These are phyloP conservation scores for Hyppa rectilinea DNA, from an alignment of 2,888 invertebrate species.

Conservation along the genomic window DNA sequence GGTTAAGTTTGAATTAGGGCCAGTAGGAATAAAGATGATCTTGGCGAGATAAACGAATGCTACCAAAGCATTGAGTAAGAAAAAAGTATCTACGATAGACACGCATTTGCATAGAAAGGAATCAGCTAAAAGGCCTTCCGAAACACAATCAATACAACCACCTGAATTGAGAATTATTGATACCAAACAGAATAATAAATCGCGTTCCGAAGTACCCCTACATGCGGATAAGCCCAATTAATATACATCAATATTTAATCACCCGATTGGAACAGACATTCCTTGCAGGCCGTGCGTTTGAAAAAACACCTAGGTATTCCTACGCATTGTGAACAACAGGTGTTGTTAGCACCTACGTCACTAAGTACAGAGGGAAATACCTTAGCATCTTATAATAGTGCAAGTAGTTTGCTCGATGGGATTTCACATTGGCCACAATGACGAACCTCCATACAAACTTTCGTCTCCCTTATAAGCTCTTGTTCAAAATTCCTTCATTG, in stretches of 20 bases:
- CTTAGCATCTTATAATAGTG: constrained; percentile 17
- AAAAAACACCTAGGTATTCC: constrained; percentile 7
- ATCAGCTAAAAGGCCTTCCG: constrained; percentile 3
- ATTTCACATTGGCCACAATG: neutral
- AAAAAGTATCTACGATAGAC: neutral
- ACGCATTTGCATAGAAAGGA: constrained; percentile 7
- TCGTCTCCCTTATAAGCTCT: neutral
- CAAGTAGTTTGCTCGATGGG: neutral
- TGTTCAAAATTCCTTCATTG: neutral
- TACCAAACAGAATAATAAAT: constrained; percentile 49
- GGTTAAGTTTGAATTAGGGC: neutral
- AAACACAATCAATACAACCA: constrained; percentile 23
- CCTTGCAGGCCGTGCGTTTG: constrained; percentile 2
- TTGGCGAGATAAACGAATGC: neutral
- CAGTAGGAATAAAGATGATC: neutral
- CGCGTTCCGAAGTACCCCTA: neutral
- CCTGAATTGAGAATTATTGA: constrained; percentile 58
- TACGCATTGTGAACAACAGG: constrained; percentile 41
- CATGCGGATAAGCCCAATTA: constrained; percentile 6
- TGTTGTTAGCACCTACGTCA: constrained; percentile 37
- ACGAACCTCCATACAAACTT: neutral
- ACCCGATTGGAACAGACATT: constrained; percentile 22
- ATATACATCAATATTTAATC: constrained; percentile 36
- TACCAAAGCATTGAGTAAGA: neutral
- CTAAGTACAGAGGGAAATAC: constrained; percentile 37